These are phyloP conservation scores for Automeris io DNA, from an alignment of 2,888 invertebrate species.

Conservation along the genomic window DNA sequence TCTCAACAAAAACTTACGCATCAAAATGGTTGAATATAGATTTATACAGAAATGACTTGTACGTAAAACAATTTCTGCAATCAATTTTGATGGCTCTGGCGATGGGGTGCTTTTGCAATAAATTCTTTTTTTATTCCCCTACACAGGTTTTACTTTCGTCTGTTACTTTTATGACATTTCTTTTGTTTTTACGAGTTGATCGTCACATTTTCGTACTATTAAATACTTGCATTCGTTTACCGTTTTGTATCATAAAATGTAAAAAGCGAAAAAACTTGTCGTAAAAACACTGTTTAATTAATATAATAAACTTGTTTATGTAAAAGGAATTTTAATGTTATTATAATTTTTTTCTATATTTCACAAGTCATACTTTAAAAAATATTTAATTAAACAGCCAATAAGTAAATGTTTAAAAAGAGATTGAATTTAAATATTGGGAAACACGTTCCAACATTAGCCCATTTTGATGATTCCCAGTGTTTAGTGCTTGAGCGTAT, in stretches of 20 bases:
- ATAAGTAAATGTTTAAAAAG: no score
- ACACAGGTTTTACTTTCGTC: conserved; percentile 4
- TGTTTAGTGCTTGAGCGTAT: no score
- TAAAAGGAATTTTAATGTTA: no score
- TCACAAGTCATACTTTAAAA: no score
- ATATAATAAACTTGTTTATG: no score
- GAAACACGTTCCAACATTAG: no score
- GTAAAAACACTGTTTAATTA: no score
- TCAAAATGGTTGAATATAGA: conserved; percentile 17
- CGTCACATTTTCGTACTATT: conserved; percentile 2
- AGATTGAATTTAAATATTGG: no score
- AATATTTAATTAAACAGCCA: no score
- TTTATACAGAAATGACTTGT: neutral
- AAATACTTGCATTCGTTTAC: conserved; percentile 3
- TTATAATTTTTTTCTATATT: no score
- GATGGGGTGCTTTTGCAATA: conserved; percentile 5
- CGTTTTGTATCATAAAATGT: neutral
- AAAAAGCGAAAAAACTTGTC: no score
- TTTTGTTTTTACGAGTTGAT: conserved; percentile 4
- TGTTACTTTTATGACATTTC: conserved; percentile 4
- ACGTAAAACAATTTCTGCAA: conserved; percentile 6
- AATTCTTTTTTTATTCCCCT: conserved; percentile 6
- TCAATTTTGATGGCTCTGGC: conserved; percentile 1
- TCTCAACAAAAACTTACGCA: conserved; percentile 15
- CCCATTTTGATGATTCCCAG: no score